These are phyloP conservation scores for Pygoscelis antarcticus DNA, from an alignment of 2,113 vertebrate genomes.

Conservation along the genomic window DNA sequence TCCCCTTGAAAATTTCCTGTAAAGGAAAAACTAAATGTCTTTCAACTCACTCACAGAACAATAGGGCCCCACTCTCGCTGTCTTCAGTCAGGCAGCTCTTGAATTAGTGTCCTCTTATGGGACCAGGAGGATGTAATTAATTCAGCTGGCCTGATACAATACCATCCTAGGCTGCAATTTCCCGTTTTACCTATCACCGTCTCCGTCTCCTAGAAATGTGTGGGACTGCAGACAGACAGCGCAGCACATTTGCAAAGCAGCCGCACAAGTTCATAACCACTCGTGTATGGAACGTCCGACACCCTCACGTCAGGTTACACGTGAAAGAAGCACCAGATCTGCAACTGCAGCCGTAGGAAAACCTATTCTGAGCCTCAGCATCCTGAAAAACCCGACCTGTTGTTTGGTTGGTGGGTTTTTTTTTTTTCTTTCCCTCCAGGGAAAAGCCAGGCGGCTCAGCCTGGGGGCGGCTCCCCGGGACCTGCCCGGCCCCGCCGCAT, in stretches of 20 bases:
- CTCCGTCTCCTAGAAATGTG: neutral
- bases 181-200: neutral
- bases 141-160: neutral
- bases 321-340: neutral
- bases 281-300: neutral
- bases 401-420: no score
- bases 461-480: no score
- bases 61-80: neutral
- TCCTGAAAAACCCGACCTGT: neutral
- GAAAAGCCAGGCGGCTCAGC: neutral
- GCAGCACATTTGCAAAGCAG: neutral
- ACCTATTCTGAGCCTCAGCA: neutral
- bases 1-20: neutral
- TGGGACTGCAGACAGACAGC: neutral
- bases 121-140: neutral
- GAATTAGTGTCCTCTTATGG: neutral
- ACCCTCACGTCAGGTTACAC: accelerated
- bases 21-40: neutral
- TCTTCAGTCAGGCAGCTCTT: neutral
- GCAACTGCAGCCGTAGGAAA: neutral
- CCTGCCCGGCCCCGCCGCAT: neutral
- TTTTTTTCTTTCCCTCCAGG: neutral
- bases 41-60: neutral
- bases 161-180: neutral
- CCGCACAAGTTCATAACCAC: neutral